Percentiles rank a stretch among this genome's conserved stretches.
Evolutionary conservation across 2,888 invertebrate genomes (phyloP).

Genomic region (Tenthredo scrophulariae): DNA sequence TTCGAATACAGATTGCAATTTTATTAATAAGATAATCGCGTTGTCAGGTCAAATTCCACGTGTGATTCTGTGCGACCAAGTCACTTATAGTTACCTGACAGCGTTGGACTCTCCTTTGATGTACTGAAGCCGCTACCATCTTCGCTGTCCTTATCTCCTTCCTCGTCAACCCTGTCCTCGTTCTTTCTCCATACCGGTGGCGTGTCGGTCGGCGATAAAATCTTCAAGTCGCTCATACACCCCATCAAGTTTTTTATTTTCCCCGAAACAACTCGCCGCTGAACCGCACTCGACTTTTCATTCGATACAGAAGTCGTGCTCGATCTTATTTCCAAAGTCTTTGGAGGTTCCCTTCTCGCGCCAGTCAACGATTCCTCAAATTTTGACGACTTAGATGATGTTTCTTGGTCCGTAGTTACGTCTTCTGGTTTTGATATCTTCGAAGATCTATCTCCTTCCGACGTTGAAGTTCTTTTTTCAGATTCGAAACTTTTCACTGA

Average conservation of each 20-base stretch:
- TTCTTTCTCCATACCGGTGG: slow-evolving; percentile 68
- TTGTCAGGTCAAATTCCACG: background rate
- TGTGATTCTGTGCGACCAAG: background rate
- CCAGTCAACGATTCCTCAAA: slow-evolving; percentile 1
- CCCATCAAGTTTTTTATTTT: slow-evolving; percentile 74
- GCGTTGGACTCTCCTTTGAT: slow-evolving; percentile 61
- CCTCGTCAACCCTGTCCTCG: slow-evolving; percentile 68
- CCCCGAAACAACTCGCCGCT: slow-evolving; percentile 68
- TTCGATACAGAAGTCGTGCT: slow-evolving; percentile 43
- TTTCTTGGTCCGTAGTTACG: background rate
- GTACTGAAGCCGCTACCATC: slow-evolving; percentile 70
- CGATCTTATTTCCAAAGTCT: slow-evolving; percentile 67
- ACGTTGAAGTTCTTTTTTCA: slow-evolving; percentile 23
- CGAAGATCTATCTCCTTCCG: slow-evolving; percentile 9
- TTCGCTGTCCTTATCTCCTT: slow-evolving; percentile 67
- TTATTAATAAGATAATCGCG: background rate
- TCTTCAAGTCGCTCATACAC: slow-evolving; percentile 73
- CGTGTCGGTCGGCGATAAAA: slow-evolving; percentile 73
- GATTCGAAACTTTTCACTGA: slow-evolving; percentile 31
- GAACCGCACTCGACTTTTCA: slow-evolving; percentile 60
- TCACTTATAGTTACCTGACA: slow-evolving; percentile 23
- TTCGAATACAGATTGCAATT: slow-evolving; percentile 31
- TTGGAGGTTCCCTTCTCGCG: slow-evolving; percentile 68
- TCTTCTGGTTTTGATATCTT: background rate
- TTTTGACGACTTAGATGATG: slow-evolving; percentile 5